These are phyloP conservation scores for Chrysogorgia sp. DNA, from an alignment of 92 coral and sea anemone genomes.

Conservation along the genomic window DNA sequence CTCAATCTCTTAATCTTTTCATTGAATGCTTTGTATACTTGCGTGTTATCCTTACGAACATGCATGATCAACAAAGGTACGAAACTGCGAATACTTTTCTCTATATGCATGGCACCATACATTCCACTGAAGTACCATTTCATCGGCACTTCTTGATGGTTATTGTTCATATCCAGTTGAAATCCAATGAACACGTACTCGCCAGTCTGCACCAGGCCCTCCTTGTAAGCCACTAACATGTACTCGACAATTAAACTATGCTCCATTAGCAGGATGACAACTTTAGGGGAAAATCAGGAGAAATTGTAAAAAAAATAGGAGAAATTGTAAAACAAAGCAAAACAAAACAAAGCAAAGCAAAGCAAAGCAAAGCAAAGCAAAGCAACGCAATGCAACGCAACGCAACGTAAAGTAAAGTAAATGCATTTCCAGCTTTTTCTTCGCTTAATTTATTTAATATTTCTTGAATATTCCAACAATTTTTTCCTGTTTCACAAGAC, in stretches of 20 bases:
- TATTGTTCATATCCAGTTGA: constrained; percentile 43
- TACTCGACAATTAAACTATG: constrained; percentile 50
- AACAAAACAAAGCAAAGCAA: too few species aligned
- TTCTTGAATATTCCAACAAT: too few species aligned
- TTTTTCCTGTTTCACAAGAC: too few species aligned
- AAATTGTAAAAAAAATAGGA: not conserved
- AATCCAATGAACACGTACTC: constrained; percentile 74
- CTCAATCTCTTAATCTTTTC: constrained; percentile 8
- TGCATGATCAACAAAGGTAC: constrained; percentile 43
- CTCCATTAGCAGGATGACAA: constrained; percentile 63
- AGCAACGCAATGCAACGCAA: too few species aligned
- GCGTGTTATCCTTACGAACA: not conserved
- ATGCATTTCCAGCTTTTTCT: too few species aligned
- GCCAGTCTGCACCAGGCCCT: constrained; percentile 66
- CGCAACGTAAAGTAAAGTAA: too few species aligned
- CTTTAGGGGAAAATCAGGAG: constrained; percentile 56
- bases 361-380: too few species aligned
- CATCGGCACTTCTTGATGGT: not conserved
- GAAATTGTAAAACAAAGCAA: not conserved
- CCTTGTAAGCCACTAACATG: constrained; percentile 59
- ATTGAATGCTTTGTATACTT: not conserved
- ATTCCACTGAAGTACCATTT: constrained; percentile 28
- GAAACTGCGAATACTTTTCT: constrained; percentile 23
- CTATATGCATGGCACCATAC: not conserved
- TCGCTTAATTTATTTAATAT: too few species aligned